Conservation (phyloP, 2,888 invertebrate genomes). For the Lasius platythorax region DNA sequence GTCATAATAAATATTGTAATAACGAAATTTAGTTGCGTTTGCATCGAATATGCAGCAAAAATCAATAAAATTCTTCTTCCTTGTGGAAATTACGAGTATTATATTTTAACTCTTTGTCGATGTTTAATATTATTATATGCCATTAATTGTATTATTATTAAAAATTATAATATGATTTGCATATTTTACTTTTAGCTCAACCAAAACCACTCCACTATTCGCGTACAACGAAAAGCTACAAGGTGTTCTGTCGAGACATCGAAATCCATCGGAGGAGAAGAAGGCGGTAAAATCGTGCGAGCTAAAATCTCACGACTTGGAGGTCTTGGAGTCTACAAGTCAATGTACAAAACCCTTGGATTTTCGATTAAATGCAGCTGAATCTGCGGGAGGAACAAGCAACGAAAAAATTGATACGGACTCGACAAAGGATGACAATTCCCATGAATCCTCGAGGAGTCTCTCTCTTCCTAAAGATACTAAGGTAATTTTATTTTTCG, state of each 20-base stretch:
- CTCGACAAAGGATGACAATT: conserved; percentile 56
- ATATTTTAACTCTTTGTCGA: not conserved
- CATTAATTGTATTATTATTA: not conserved
- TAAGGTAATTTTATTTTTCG: conserved; percentile 53
- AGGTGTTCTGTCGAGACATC: conserved; percentile 69
- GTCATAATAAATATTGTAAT: too few relatives aligned
- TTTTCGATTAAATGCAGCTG: conserved; percentile 61
- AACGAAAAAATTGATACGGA: conserved; percentile 47
- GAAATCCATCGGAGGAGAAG: conserved; percentile 68
- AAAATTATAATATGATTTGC: not conserved
- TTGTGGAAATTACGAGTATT: not conserved
- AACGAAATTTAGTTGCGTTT: not conserved
- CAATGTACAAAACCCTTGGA: conserved; percentile 66
- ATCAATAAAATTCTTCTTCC: not conserved
- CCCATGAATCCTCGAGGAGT: conserved; percentile 33
- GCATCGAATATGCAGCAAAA: not conserved
- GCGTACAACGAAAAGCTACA: conserved; percentile 75
- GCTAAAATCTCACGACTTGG: conserved; percentile 57
- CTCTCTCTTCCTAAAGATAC: conserved; percentile 47
- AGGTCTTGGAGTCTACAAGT: conserved; percentile 62
- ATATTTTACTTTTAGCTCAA: conserved; percentile 71
- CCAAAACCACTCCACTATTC: conserved; percentile 73
- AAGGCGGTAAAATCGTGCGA: conserved; percentile 64
- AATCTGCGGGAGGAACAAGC: conserved; percentile 40
- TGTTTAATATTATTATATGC: not conserved